These are phyloP conservation scores for Asobara japonica DNA, from an alignment of 1,140 invertebrate species.

Conservation along the genomic window DNA sequence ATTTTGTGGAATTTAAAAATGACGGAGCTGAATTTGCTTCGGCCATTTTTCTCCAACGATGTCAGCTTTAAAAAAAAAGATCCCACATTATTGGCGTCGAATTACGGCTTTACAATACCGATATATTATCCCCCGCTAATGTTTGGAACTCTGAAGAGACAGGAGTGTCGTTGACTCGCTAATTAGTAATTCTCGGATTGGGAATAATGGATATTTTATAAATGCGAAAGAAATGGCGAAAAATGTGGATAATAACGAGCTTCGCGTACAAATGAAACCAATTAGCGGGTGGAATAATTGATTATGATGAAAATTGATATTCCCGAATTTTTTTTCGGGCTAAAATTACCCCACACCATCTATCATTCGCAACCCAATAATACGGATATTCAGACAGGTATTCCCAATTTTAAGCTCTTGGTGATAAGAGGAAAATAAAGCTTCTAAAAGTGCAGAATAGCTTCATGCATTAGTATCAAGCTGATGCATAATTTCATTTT, in stretches of 20 bases:
- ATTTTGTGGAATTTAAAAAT: too few relatives aligned
- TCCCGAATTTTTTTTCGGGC: background rate
- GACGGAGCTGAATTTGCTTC: background rate
- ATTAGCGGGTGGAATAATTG: background rate
- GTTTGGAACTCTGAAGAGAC: background rate
- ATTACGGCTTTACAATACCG: background rate
- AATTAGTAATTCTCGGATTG: background rate
- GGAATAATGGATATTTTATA: background rate
- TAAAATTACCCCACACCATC: background rate
- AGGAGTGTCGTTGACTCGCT: background rate
- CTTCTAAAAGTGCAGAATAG: background rate
- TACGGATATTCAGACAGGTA: background rate
- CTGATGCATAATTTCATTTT: slow-evolving; percentile 28
- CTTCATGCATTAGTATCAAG: slow-evolving; percentile 22
- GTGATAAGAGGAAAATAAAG: background rate
- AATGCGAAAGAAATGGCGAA: background rate
- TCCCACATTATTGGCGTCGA: background rate
- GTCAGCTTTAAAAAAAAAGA: too few relatives aligned
- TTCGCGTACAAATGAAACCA: background rate
- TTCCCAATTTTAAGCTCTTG: background rate
- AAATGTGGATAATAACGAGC: too few relatives aligned
- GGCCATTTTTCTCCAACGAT: background rate
- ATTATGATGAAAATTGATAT: background rate
- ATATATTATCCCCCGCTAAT: background rate
- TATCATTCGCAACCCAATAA: background rate